Base-by-base conservation (phyloP, 2,888 invertebrate species). In the Dynastes tityus region DNA sequence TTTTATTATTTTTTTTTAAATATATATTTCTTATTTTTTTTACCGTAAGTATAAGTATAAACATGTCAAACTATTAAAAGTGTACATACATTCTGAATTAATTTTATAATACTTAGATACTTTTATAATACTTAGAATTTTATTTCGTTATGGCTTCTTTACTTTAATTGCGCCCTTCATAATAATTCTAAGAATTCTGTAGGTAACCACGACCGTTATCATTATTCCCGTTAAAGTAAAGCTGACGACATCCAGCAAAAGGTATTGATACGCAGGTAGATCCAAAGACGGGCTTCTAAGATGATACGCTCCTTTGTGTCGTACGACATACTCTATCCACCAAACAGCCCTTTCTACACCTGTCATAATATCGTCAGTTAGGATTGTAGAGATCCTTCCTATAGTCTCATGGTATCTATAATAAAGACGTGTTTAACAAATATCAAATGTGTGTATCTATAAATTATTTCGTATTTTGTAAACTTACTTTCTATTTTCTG, bases 311-410 rank as follows among this genome's bases (percentile, higher is more conserved):
- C 82, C 82, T 78, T 82, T 82, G 51, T 82, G 81, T 22, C 81
- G 65, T 53, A 82, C 77, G 3, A 82, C 81, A 58, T 82, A 82
- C 63, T 82, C 82, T 5, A 76, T 78, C 82, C 82, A 82, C 81
- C 82, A 82, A 22, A 82, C 58, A 16, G 80, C 81, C 76, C 77
- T 79, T 9, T 82, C 80, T 22, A 82, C 58, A 5, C 81, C 81
- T 0, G 73, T 74, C 81, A 88, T 85, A 0, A 89, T 89, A 80
- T 89, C 87, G 79, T 90, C 90, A 2, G 80, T 78, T 73, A 78
- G 55, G 37, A 78, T 65, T 13, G 16, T 64, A 13, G 71, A 71
- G 6, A 65, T 55, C 63, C 64, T 70, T 27, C 40, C 32, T 51
- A 73, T 74, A 51, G 61, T 65, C 45, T 77, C 77, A n/a, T 58